Percentiles rank a stretch among this genome's conserved stretches.
Evolutionary conservation across 2,113 vertebrate species (phyloP).

Genomic region (Perccottus glenii): DNA sequence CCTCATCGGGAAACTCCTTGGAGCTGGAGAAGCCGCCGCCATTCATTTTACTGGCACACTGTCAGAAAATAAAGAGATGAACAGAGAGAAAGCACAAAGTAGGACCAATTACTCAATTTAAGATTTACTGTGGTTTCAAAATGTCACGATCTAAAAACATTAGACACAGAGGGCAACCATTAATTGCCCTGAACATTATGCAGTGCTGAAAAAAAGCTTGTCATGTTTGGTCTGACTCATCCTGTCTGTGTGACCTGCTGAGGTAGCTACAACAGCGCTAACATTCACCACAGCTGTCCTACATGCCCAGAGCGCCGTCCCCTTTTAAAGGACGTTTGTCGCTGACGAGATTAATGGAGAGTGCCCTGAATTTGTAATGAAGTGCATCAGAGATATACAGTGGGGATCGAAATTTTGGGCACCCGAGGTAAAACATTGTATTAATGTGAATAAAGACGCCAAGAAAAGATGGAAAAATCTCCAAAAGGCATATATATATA

Average conservation of each 20-base stretch:
- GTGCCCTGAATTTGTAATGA: slow-evolving; percentile 32
- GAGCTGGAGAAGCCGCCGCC: slow-evolving; percentile 88
- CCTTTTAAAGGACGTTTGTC: slow-evolving; percentile 34
- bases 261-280: slow-evolving; percentile 39
- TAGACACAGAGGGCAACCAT: slow-evolving; percentile 5
- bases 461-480: too few species aligned
- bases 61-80: slow-evolving; percentile 9
- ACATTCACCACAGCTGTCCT: slow-evolving; percentile 45
- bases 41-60: slow-evolving; percentile 97
- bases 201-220: slow-evolving; percentile 5
- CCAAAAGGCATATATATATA: too few species aligned
- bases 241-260: slow-evolving; percentile 39
- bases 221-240: slow-evolving; percentile 18
- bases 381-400: not conserved
- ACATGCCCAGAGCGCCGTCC: slow-evolving; percentile 35
- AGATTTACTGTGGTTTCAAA: too few species aligned
- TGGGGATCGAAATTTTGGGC: too few species aligned
- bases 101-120: too few species aligned
- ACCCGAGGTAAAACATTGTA: too few species aligned
- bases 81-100: too few species aligned
- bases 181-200: slow-evolving; percentile 5
- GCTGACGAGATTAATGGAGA: slow-evolving; percentile 13
- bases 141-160: too few species aligned
- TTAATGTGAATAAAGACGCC: too few species aligned
- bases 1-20: slow-evolving; percentile 94